Evolutionary conservation across 2,113 vertebrate species (phyloP), one percentile per base, ranked within the genome.

Genomic region (Ammospiza nelsoni): DNA sequence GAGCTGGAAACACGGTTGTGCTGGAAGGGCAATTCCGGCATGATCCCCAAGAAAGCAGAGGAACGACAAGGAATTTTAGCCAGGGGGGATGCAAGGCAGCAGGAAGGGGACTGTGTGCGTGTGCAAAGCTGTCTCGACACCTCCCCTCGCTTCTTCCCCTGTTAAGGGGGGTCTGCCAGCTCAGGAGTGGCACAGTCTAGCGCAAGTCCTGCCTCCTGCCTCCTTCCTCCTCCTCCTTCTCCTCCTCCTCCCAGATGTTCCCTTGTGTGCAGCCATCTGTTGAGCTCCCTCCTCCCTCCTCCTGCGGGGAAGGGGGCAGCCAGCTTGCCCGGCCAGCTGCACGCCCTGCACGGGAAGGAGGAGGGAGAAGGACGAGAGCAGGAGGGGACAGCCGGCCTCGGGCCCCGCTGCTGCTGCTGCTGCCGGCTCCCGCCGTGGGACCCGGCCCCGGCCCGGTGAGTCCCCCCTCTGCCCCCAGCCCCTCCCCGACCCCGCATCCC

Each of bases 241-340:
- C 27, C 77, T 69, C 72, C 93, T 87, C 85, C 88, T 87, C 81
- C 91, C 93, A 95, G 95, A 96, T 96, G 94, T 96, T 96, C 95
- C 86, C 90, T 85, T 84, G 90, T 90, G 92, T 89, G 88, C 90
- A 93, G 95, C 95, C 95, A 95, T 96, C 96, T 96, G 96, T 84
- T 93, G 95, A 93, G 91, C 74, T 90, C 89, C 73, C 87, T 92
- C 88, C 78, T 84, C 87, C 74, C 91, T 84, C 90, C 92, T 95
- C 63, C 44, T 85, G 78, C 84, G 58, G 44, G 76, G 57, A 92
- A 84, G 62, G 83, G 90, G 94, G 43, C 83, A 92, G 92, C 92
- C 89, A 68, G 81, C 29, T 84, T 84, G 81, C 84, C 92, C 77
- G 78, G 93, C 92, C 93, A 96, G 95, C 94, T 95, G 92, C 95